Base-by-base conservation (phyloP, 1,140 invertebrate species). In the Scaptodrosophila lebanonensis region DNA sequence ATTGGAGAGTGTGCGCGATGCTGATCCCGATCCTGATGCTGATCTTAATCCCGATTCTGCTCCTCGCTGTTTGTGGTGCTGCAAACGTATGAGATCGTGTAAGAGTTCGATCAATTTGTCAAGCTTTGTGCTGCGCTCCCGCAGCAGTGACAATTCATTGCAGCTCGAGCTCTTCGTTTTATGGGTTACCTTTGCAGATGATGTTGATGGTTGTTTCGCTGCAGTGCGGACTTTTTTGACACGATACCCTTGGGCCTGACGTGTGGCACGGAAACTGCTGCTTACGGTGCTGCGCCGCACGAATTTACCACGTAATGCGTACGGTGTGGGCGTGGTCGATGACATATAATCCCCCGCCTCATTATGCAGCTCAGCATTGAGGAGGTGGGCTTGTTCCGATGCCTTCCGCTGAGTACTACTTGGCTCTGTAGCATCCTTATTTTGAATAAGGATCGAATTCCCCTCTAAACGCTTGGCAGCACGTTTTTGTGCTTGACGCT, bases 301-400 rank as follows among this genome's bases (percentile, higher is more conserved):
- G 25, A 83, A 83, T 25, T 84, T 84, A 0, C 82, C 82, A 16
- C 82, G 52, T 50, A 84, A 11, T 2, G 82, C 82, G 44, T 84
- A 84, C 0, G 82, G 75, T 3, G 63, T 44, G 4, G 47, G 50
- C 8, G 70, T 52, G 7, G 35, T 38, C 32, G 3, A 3, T 3
- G 8, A 3, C 6, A 12, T 25, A 1, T 18, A 22, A 5, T 33
- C 39, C 3, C 5, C 50, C 4, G 20, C 16, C 3, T 16, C 16
- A 2, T 59, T 43, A 2, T 67, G 35, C 2, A 72, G 25, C 0
- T 47, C 69, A 9, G 53, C 30, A 38, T 79, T 79, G 0, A 79
- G 52, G 20, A 75, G n/a, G 20, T 57, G 39, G 0, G 75, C 75
- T 17, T 63, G 51, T 9, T 33, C 30, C 45, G 50, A 30, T 38